Evolutionary conservation across 2,797 vertebrate genomes (phyloP).

Genomic region (Prunella strophiata): DNA sequence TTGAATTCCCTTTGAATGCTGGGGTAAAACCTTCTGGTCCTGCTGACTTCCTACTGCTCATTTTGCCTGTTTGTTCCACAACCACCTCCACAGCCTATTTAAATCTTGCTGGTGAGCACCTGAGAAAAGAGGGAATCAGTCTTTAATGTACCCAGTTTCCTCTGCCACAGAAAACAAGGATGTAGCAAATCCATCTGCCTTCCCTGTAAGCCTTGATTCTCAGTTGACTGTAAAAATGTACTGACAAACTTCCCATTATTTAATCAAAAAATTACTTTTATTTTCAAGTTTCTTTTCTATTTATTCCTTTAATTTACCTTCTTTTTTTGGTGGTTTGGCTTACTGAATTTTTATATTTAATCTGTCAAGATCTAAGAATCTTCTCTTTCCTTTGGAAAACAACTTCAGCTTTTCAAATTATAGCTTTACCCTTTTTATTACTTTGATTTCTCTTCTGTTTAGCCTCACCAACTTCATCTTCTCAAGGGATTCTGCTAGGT

Average conservation of each 20-base stretch:
- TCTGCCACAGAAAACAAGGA: not conserved
- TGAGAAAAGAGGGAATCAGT: not conserved
- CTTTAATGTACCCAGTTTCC: not conserved
- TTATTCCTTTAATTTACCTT: not conserved
- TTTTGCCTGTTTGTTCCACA: not conserved
- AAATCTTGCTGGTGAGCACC: not conserved
- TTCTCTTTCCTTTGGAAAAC: not conserved
- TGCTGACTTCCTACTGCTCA: not conserved
- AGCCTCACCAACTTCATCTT: not conserved
- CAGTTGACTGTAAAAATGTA: not conserved
- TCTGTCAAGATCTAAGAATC: not conserved
- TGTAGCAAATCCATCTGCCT: not conserved
- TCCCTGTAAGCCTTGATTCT: not conserved
- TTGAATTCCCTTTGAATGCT: not conserved
- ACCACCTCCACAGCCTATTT: not conserved
- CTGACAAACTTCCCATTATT: not conserved
- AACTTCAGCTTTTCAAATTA: constrained; percentile 4
- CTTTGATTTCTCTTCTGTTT: not conserved
- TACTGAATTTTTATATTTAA: not conserved
- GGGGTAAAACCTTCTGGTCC: not conserved
- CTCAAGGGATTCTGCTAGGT: not conserved
- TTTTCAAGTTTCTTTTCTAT: not conserved
- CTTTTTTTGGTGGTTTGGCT: not conserved
- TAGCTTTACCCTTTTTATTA: not conserved
- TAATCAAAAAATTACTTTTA: not conserved